Evolutionary conservation across 2,888 invertebrate genomes (phyloP).

Genomic region (Oscheius sp.): DNA sequence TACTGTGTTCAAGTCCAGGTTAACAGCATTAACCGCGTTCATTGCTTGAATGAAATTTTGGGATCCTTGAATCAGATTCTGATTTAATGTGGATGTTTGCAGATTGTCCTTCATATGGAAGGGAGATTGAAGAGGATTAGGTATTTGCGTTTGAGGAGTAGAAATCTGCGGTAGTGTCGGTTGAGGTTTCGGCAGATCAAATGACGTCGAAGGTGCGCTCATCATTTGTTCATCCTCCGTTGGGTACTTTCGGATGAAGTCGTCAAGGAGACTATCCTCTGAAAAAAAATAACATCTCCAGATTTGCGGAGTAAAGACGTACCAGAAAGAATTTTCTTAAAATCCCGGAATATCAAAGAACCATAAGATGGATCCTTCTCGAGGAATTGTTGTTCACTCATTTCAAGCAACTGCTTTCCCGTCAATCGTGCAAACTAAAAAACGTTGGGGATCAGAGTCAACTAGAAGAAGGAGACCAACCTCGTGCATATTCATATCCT

Average conservation of each 20-base stretch:
- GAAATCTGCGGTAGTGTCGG: conserved; percentile 28
- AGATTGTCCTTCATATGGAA: not conserved
- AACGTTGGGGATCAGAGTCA: not conserved
- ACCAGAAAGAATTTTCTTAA: conserved; percentile 45
- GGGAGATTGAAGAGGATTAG: not conserved
- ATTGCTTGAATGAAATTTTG: conserved; percentile 36
- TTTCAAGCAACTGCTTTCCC: conserved; percentile 59
- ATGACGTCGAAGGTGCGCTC: conserved; percentile 33
- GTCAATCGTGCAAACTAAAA: conserved; percentile 62
- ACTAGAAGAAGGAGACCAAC: conserved; percentile 32
- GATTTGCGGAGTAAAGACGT: too few species aligned
- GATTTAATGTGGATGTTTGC: not conserved
- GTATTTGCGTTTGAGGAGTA: conserved; percentile 4
- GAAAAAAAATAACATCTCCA: too few species aligned
- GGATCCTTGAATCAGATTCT: conserved; percentile 35
- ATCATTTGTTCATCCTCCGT: conserved; percentile 47
- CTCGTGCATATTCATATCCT: conserved; percentile 63
- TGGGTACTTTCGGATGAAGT: conserved; percentile 51
- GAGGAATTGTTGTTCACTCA: conserved; percentile 65
- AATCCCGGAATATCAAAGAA: conserved; percentile 63
- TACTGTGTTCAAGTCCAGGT: conserved; percentile 14
- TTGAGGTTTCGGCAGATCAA: conserved; percentile 36
- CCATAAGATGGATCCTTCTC: conserved; percentile 65
- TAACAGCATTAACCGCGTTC: conserved; percentile 6
- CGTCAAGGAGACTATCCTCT: conserved; percentile 64